Conservation (phyloP, 2,888 invertebrate species). For the Coecobrya sp. region DNA sequence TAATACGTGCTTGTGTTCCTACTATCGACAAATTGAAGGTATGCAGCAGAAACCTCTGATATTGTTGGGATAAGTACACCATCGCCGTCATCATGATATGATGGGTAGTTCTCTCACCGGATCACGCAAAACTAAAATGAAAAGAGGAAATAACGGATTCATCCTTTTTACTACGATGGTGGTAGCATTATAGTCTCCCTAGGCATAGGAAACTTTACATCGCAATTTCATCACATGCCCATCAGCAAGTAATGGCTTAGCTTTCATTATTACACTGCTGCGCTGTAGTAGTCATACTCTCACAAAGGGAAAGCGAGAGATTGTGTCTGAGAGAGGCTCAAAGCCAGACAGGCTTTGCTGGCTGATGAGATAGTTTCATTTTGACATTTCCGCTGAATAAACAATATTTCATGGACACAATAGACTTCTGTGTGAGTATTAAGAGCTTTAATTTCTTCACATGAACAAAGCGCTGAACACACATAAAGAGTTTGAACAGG, state of each 20-base stretch:
- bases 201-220: conserved; percentile 19
- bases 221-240: conserved; percentile 58
- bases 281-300: conserved; percentile 16
- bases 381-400: conserved; percentile 79
- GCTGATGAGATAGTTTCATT: conserved; percentile 77
- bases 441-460: conserved; percentile 72
- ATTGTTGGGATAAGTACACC: conserved; percentile 13
- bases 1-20: conserved; percentile 1
- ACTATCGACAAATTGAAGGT: conserved; percentile 29
- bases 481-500: not conserved
- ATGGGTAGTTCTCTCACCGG: conserved; percentile 49
- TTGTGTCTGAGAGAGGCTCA: not conserved
- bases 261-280: conserved; percentile 45
- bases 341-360: conserved; percentile 20
- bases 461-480: conserved; percentile 43
- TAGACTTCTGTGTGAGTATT: conserved; percentile 55
- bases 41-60: conserved; percentile 32
- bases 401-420: conserved; percentile 75
- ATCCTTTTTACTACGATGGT: conserved; percentile 31
- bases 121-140: conserved; percentile 72
- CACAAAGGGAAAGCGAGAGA: conserved; percentile 29
- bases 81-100: conserved; percentile 18
- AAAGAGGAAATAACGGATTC: conserved; percentile 70
- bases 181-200: conserved; percentile 17
- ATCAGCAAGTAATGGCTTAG: conserved; percentile 62